These are phyloP conservation scores for Metopolophium dirhodum DNA, from an alignment of 1,140 invertebrate genomes.

Conservation along the genomic window DNA sequence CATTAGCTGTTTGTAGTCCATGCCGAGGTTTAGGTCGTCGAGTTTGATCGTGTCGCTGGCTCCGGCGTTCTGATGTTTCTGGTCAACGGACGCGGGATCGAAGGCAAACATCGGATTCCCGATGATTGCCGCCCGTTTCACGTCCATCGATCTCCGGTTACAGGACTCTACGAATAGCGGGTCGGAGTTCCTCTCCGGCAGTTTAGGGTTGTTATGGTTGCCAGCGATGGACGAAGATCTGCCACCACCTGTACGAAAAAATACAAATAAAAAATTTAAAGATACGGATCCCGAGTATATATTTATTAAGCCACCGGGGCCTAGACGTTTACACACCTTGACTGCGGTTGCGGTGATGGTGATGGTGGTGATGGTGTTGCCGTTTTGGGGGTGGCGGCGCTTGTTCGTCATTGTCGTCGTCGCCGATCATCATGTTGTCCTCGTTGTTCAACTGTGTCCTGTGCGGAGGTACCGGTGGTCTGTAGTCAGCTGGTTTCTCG, in stretches of 20 bases:
- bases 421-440: background rate
- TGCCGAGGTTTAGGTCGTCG: conserved; percentile 82
- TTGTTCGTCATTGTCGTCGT: conserved; percentile 3
- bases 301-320: background rate
- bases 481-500: conserved; percentile 70
- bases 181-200: conserved; percentile 59
- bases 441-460: conserved; percentile 64
- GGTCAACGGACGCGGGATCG: conserved; percentile 78
- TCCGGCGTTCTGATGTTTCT: background rate
- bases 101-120: conserved; percentile 82
- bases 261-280: background rate
- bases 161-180: conserved; percentile 28
- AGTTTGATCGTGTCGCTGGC: conserved; percentile 68
- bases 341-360: conserved; percentile 63
- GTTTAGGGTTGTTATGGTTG: conserved; percentile 47
- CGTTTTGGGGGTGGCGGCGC: conserved; percentile 48
- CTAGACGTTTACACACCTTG: conserved; percentile 59
- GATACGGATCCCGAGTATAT: background rate
- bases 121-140: conserved; percentile 82
- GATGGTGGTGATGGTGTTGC: conserved; percentile 62
- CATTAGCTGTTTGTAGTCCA: conserved; percentile 97
- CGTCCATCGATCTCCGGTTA: conserved; percentile 65
- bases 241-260: background rate
- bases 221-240: background rate
- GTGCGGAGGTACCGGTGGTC: conserved; percentile 85